Evolutionary conservation across 2,888 invertebrate genomes (phyloP), one percentile per base, ranked within the genome.

Genomic region (Ectobius pallidus): DNA sequence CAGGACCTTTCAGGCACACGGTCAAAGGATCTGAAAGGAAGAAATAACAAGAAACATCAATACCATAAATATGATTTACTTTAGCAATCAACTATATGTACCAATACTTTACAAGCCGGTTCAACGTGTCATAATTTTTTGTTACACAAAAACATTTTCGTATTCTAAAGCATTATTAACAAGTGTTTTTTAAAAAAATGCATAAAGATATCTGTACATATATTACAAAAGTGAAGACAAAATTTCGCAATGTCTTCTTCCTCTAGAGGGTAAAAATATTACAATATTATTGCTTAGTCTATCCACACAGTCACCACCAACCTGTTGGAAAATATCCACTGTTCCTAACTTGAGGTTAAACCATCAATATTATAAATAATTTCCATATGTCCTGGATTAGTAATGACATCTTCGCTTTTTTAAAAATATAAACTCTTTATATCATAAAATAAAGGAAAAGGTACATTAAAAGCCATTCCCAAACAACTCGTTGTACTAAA

Each of bases 221-320:
- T 75, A 46, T 71, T 75, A 75, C 75, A 75, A 71, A n/a, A 62
- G 16, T 69, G 72, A 74, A 75, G 58, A 75, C 73, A 75, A 25
- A 69, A 70, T 70, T 69, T 46, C 63, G 69, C 71, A 71, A 55
- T 71, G 71, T 27, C 68, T 75, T 74, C 69, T 74, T 63, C 62
- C n/a, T n/a, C n/a, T n/a, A n/a, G n/a, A n/a, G 70, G 62, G 70
- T 72, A 49, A 62, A 55, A 71, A 69, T 42, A 62, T n/a, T n/a
- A n/a, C 61, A 67, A 46, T 52, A 44, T 67, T 72, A 67, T 61
- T 67, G 49, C 34, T 34, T 73, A 69, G 52, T 46, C 44, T 63
- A 73, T 61, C 70, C 69, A 65, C 22, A 52, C 69, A 70, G 73
- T 61, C 73, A 73, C 70, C 73, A 63, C 49, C 16, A 49, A 68